phyloP scores from a whole-genome alignment of 2,888 invertebrate species.

The Plagiodera versicolora region DNA sequence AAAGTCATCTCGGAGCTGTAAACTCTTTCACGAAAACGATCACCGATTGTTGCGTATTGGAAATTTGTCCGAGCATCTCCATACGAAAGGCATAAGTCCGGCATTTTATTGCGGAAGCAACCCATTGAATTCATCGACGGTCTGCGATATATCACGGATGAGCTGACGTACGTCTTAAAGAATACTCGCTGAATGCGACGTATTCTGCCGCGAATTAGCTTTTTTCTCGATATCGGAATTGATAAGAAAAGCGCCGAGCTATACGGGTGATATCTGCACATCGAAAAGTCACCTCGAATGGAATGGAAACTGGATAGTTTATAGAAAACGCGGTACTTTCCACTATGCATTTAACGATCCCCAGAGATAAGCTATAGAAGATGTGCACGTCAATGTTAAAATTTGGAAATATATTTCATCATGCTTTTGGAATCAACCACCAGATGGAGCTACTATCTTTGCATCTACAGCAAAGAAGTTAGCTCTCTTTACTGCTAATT shows the following conservation, averaged over 20 bases:
- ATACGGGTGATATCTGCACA: not conserved
- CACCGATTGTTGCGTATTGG: constrained; percentile 2
- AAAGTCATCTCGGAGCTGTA: too few species aligned
- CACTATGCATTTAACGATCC: too few species aligned
- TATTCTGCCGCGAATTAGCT: not conserved
- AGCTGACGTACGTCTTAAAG: not conserved
- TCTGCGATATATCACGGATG: constrained; percentile 5
- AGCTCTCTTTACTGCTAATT: too few species aligned
- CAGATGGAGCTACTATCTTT: too few species aligned
- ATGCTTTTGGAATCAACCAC: too few species aligned
- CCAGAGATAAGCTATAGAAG: too few species aligned
- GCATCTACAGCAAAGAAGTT: too few species aligned
- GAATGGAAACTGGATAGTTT: not conserved
- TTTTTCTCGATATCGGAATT: not conserved
- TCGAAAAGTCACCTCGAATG: not conserved
- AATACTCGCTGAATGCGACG: not conserved
- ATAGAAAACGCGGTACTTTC: not conserved
- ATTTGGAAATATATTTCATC: too few species aligned
- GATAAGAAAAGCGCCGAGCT: not conserved
- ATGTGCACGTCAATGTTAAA: too few species aligned
- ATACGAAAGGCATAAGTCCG: constrained; percentile 2
- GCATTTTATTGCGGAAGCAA: constrained; percentile 7
- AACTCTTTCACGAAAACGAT: not conserved
- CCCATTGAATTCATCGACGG: not conserved
- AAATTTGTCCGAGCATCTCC: not conserved